Evolutionary conservation across 2,888 invertebrate species (phyloP), one percentile per base, ranked within the genome.

Genomic region (Pyrrhosoma nymphula): DNA sequence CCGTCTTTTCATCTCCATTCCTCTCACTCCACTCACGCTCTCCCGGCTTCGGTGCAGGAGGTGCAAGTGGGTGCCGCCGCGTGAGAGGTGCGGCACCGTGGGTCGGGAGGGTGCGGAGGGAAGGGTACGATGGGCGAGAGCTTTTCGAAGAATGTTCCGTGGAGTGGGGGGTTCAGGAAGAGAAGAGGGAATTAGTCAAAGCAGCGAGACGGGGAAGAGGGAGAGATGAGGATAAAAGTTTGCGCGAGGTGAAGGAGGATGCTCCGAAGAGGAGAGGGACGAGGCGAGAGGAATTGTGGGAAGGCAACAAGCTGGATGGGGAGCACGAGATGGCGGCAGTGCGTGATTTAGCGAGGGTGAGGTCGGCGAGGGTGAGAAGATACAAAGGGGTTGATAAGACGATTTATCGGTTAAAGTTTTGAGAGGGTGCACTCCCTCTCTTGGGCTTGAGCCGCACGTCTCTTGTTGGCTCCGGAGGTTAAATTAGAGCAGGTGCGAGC

Each of bases 391-490:
- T 93, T 93, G 93, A 93, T 93, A 93, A 93, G 93, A 93, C 93
- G 93, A 93, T 93, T 93, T 93, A 93, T 93, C 63, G 93, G 93
- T 75, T 93, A 69, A 82, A 93, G 93, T 93, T 93, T 82, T 93
- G 75, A 93, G 93, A 93, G 93, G 91, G 35, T n/a, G 93, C 35
- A 60, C 26, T 47, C 56, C 55, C 63, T n/a, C 69, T 69, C 56
- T 8, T 63, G 69, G 69, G 26, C 47, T 23, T 30, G 35, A 82
- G 82, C 30, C 35, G 35, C 12, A 16, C 82, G 16, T 82, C 82
- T 35, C 75, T 82, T 35, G 26, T 18, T 18, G 82, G 35, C 35
- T 82, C 16, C 82, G 82, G 10, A 69, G 10, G 35, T 82, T 69
- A n/a, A 69, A 56, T 47, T 75, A n/a, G 93, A 93, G 93, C 93